These are phyloP conservation scores for Drosophila ironensis DNA, from an alignment of 1,140 invertebrate genomes.

Conservation along the genomic window DNA sequence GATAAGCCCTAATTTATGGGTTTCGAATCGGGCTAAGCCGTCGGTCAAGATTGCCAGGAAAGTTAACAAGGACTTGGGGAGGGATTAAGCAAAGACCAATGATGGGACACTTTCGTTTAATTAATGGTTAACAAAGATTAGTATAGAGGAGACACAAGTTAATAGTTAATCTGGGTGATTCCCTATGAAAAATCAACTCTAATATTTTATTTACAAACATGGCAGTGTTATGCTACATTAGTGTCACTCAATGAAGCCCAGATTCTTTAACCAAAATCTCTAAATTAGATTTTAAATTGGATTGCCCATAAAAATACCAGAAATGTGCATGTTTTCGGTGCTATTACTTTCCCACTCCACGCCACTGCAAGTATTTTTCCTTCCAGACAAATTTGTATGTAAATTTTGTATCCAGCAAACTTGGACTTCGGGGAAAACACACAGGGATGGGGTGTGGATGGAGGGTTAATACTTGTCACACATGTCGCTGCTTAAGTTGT, in stretches of 20 bases:
- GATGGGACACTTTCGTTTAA: not conserved
- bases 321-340: not conserved
- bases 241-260: no score
- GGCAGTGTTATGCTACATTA: no score
- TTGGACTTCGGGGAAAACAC: no score
- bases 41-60: not conserved
- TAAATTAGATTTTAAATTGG: not conserved
- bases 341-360: slow-evolving; percentile 43
- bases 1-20: slow-evolving; percentile 58
- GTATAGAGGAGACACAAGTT: no score
- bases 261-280: no score
- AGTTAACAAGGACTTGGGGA: not conserved
- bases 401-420: slow-evolving; percentile 51
- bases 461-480: slow-evolving; percentile 67
- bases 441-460: not conserved
- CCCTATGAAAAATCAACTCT: no score
- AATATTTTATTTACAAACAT: not conserved
- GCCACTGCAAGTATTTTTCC: slow-evolving; percentile 19
- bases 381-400: slow-evolving; percentile 76
- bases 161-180: no score
- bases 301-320: not conserved
- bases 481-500: slow-evolving; percentile 59
- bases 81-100: not conserved
- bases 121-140: not conserved
- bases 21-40: not conserved